Evolutionary conservation across 2,888 invertebrate species (phyloP).

Genomic region (Eugnorisma glareosa): DNA sequence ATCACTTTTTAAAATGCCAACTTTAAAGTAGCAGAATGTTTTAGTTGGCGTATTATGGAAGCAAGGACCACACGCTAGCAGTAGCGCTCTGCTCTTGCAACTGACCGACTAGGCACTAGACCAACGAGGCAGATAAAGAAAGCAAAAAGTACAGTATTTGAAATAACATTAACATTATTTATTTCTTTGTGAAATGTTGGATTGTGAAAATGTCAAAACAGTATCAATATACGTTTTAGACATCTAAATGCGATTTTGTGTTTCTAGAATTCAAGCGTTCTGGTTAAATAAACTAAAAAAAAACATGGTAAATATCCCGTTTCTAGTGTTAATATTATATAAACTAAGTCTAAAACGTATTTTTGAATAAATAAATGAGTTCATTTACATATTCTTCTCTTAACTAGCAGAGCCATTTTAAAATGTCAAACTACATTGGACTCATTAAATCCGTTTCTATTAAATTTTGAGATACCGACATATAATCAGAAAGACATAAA

Average conservation of each 20-base stretch:
- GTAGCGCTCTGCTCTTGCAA: neutral
- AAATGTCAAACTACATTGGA: neutral
- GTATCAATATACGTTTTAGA: neutral
- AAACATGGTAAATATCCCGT: too few species aligned
- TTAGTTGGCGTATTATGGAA: too few species aligned
- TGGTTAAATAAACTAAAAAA: neutral
- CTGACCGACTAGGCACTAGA: neutral
- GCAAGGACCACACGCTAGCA: neutral
- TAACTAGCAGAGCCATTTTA: neutral
- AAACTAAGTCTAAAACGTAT: neutral
- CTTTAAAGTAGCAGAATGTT: too few species aligned
- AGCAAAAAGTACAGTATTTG: neutral
- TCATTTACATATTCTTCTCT: neutral
- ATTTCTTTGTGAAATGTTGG: neutral
- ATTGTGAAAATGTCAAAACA: neutral
- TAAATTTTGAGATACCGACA: slow-evolving; percentile 4
- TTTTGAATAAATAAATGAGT: neutral
- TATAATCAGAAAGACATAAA: slow-evolving; percentile 39
- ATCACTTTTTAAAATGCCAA: too few species aligned
- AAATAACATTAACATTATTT: neutral
- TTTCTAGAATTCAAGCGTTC: neutral
- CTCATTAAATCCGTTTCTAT: neutral
- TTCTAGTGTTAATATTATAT: too few species aligned
- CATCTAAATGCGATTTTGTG: neutral
- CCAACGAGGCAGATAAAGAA: neutral